Evolutionary conservation across 2,888 invertebrate species (phyloP).

Genomic region (Tethea ocularis): DNA sequence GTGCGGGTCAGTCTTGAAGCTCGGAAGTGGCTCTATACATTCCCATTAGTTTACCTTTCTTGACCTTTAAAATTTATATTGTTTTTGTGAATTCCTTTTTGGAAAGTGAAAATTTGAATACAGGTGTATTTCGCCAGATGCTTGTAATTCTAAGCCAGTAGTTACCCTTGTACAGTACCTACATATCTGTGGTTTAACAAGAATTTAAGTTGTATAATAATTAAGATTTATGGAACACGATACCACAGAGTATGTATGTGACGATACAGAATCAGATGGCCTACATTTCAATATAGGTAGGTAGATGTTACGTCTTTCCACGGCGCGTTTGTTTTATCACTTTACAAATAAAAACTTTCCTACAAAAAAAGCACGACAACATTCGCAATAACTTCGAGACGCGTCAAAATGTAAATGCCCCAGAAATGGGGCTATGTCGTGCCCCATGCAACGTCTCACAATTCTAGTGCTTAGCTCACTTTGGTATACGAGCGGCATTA

Average conservation of each 20-base stretch:
- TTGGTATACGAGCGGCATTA: conserved; percentile 19
- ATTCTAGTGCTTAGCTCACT: not conserved
- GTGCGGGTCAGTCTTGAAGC: no score
- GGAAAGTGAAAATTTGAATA: no score
- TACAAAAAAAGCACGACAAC: not conserved
- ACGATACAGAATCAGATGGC: not conserved
- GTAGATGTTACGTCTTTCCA: not conserved
- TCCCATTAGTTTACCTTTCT: no score
- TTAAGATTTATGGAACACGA: no score
- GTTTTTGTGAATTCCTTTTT: no score
- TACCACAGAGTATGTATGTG: no score
- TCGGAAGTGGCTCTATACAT: no score
- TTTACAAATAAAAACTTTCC: not conserved
- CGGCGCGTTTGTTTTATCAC: not conserved
- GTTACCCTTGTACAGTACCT: no score
- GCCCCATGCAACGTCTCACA: not conserved
- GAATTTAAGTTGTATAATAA: not conserved
- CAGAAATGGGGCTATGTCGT: not conserved
- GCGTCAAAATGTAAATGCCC: conserved; percentile 4
- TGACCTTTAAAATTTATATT: no score
- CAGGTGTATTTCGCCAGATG: no score
- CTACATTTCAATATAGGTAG: not conserved
- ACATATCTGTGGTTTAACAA: no score
- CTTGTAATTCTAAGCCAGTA: no score
- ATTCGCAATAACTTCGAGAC: not conserved